A percentile compares a stretch with the other conserved stretches of the same genome.
Conservation (phyloP, 2,888 invertebrate species). For the Hemistola chrysoprasaria region DNA sequence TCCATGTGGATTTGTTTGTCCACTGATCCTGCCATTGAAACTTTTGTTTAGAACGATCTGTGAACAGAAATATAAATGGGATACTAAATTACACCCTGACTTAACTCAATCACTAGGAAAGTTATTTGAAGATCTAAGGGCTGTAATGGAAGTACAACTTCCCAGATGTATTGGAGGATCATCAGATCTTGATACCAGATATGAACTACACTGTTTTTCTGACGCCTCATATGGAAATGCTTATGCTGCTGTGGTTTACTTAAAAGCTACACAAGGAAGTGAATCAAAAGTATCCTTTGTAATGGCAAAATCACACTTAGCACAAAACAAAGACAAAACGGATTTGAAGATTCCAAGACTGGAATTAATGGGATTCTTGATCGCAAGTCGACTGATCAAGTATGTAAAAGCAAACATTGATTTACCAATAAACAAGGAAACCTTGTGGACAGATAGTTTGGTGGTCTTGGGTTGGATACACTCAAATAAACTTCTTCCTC, state of each 20-base stretch:
- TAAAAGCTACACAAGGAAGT: no score
- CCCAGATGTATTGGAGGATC: neutral
- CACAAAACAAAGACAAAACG: slow-evolving; percentile 7
- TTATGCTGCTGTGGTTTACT: slow-evolving; percentile 16
- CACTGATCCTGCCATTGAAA: slow-evolving; percentile 19
- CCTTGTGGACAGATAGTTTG: slow-evolving; percentile 25
- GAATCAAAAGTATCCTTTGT: slow-evolving; percentile 1
- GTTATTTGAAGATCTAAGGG: no score
- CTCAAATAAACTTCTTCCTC: slow-evolving; percentile 19
- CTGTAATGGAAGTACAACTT: neutral
- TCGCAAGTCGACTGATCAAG: slow-evolving; percentile 16
- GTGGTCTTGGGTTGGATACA: slow-evolving; percentile 17
- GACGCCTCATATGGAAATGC: slow-evolving; percentile 8
- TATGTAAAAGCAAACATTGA: slow-evolving; percentile 5
- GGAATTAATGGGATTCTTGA: slow-evolving; percentile 13
- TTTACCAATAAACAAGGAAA: neutral
- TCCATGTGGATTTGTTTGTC: slow-evolving; percentile 18
- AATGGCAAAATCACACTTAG: slow-evolving; percentile 6
- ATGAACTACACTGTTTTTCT: slow-evolving; percentile 9
- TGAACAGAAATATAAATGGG: slow-evolving; percentile 19
- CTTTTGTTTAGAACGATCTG: slow-evolving; percentile 21
- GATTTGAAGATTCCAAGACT: slow-evolving; percentile 12
- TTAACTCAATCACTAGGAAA: no score
- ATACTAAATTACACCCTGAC: slow-evolving; percentile 12
- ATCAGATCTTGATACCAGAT: neutral